A percentile compares a stretch with the other conserved stretches of the same genome.
Evolutionary conservation across 1,140 invertebrate genomes (phyloP).

Genomic region (Hyles vespertilio): DNA sequence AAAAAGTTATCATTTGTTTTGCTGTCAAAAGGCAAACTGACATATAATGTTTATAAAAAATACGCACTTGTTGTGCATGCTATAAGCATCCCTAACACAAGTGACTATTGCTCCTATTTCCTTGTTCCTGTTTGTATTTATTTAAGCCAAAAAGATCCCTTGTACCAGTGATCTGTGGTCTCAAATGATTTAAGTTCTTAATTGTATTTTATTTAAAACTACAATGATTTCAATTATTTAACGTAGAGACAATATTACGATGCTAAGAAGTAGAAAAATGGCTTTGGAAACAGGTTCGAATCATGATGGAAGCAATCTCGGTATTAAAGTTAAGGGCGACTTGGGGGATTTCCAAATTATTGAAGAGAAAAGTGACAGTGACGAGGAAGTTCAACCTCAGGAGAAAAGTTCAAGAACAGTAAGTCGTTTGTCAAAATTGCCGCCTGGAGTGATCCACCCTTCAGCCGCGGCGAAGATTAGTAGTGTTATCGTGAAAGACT

Average conservation of each 20-base stretch:
- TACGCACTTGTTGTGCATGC: too few relatives aligned
- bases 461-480: conserved; percentile 34
- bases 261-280: conserved; percentile 3
- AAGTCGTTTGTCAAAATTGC: conserved; percentile 25
- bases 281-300: not conserved
- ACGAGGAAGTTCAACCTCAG: conserved; percentile 26
- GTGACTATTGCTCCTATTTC: too few relatives aligned
- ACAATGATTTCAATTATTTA: too few relatives aligned
- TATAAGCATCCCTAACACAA: too few relatives aligned
- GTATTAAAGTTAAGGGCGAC: conserved; percentile 47
- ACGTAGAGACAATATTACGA: not conserved
- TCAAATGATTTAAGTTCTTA: too few relatives aligned
- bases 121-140: too few relatives aligned
- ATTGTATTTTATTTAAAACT: too few relatives aligned
- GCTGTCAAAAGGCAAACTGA: too few relatives aligned
- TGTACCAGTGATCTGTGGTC: too few relatives aligned
- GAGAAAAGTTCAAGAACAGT: conserved; percentile 25
- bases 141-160: too few relatives aligned
- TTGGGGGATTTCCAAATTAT: conserved; percentile 50
- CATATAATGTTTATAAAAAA: too few relatives aligned
- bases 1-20: too few relatives aligned
- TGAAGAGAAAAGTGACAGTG: conserved; percentile 34
- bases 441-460: conserved; percentile 34
- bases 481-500: conserved; percentile 43
- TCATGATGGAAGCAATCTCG: conserved; percentile 20